Percentiles rank a stretch among this genome's conserved stretches.
These are phyloP conservation scores for Aurelia sp. DNA, from an alignment of 30 jellyfish, hydroid and myxozoan species.

Conservation along the genomic window DNA sequence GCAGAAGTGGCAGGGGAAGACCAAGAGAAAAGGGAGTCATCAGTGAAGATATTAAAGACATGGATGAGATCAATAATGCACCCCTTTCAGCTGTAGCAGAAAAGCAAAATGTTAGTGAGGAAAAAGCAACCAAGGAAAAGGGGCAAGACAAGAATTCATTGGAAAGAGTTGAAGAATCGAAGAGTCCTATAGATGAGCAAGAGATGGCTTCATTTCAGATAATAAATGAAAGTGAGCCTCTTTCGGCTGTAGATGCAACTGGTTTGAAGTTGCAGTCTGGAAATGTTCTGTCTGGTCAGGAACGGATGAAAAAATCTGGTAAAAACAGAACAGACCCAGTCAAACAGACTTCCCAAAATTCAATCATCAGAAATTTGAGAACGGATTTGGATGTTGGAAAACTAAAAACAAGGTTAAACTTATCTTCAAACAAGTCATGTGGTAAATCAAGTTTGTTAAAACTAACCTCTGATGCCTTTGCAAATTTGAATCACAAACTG, in stretches of 20 bases:
- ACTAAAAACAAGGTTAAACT: too few relatives aligned
- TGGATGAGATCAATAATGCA: background rate
- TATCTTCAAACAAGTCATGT: too few relatives aligned
- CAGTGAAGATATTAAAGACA: background rate
- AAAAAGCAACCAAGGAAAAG: background rate
- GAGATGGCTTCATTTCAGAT: background rate
- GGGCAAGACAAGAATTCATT: background rate
- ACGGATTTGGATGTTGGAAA: too few relatives aligned
- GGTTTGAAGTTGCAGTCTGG: too few relatives aligned
- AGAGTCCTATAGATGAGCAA: background rate
- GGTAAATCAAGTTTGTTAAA: constrained; percentile 10
- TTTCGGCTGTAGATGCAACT: too few relatives aligned
- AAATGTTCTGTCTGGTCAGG: too few relatives aligned
- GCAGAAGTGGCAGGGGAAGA: background rate
- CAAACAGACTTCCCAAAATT: too few relatives aligned
- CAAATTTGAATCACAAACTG: constrained; percentile 38
- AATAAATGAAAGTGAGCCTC: too few relatives aligned
- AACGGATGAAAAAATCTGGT: too few relatives aligned
- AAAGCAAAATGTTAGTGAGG: background rate
- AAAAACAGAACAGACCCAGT: too few relatives aligned
- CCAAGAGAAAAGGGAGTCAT: background rate
- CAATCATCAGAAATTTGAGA: too few relatives aligned
- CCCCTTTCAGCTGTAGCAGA: background rate
- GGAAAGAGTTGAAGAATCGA: background rate
- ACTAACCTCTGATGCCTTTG: constrained; percentile 46